Base-by-base conservation (phyloP, 2,797 vertebrate genomes). In the Acanthiza pusilla region DNA sequence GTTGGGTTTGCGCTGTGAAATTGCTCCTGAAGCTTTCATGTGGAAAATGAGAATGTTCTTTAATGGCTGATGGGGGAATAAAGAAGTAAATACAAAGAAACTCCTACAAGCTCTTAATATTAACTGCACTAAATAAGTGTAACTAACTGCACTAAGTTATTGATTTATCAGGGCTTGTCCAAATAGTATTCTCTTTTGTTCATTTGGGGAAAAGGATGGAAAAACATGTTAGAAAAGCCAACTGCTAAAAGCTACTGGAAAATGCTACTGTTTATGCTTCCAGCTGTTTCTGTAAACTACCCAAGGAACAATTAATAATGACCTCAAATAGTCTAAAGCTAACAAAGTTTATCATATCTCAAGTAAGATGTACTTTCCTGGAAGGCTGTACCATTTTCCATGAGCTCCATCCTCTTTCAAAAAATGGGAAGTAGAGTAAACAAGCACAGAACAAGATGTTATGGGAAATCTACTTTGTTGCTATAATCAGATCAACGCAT, bases 11-110 rank as follows among this genome's bases (percentile, higher is more conserved):
- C 3, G 9, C 96, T 96, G 96, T 91, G 96, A 97, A 98, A 98
- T 92, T 96, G 95, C 96, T 97, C 96, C 96, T 97, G 94, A 97
- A 96, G 97, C 97, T 97, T 98, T 97, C 97, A 97, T 97, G 97
- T 98, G 97, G 98, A 98, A 98, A 98, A 98, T 98, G 97, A 98
- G 97, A 98, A 98, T 97, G 97, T 97, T 98, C 97, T 96, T 96
- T 97, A 98, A 98, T 75, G 96, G 98, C 94, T 97, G 97, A 96
- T 94, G 84, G 93, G 98, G 98, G 98, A 98, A 97, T 97, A 97
- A 97, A 98, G 97, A 97, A 97, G 97, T 98, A 98, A 98, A 98
- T 98, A 97, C 96, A 97, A 98, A 96, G 95, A 96, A 97, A 97
- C 76, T 97, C 96, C 94, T 97, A 96, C 95, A 96, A 97, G 96